These are phyloP conservation scores for Hymenochirus boettgeri DNA, from an alignment of 2,113 vertebrate genomes.

Conservation along the genomic window DNA sequence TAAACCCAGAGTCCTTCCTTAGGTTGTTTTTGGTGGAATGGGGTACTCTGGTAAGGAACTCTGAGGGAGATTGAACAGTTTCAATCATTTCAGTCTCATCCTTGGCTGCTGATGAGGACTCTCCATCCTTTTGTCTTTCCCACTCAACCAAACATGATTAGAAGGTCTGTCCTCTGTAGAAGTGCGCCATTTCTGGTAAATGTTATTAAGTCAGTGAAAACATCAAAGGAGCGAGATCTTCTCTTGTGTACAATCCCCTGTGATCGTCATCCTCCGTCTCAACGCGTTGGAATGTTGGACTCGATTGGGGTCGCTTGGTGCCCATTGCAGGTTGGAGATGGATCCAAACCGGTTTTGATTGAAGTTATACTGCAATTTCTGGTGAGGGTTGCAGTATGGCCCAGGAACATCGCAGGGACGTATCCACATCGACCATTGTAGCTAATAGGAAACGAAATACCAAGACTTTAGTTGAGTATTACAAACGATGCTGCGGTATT, in stretches of 20 bases:
- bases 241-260: neutral
- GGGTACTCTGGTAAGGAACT: too few relatives aligned
- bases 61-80: neutral
- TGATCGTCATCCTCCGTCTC: too few relatives aligned
- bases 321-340: constrained; percentile 52
- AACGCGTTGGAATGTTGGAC: neutral
- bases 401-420: constrained; percentile 79
- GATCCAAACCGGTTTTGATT: constrained; percentile 47
- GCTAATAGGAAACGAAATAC: constrained; percentile 52
- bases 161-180: constrained; percentile 7
- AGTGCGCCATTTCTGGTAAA: neutral
- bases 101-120: rapidly evolving
- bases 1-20: constrained; percentile 46
- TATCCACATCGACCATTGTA: constrained; percentile 67
- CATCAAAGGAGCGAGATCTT: constrained; percentile 13
- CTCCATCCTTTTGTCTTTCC: rapidly evolving
- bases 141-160: neutral
- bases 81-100: neutral
- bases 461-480: neutral
- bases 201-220: neutral
- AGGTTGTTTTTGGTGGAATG: rapidly evolving
- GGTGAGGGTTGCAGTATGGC: constrained; percentile 72
- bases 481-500: too few relatives aligned
- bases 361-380: constrained; percentile 53
- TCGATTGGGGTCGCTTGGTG: neutral